Percentiles rank a stretch among this genome's conserved stretches.
Conservation (phyloP, 2,797 vertebrate species). For the Lagorchestes hirsutus region DNA sequence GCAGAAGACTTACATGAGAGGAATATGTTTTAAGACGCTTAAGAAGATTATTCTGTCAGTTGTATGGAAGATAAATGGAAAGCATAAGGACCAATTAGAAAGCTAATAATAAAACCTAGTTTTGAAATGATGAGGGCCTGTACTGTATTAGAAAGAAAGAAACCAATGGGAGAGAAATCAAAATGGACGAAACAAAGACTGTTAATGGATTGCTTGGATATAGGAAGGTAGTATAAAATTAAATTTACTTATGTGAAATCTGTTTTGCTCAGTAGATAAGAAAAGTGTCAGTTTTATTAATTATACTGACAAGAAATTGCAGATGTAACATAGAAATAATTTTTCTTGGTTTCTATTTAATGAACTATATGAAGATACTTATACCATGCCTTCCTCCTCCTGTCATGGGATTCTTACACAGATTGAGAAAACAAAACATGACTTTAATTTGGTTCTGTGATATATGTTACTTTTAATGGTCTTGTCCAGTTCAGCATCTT, state of each 20-base stretch:
- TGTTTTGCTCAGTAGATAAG: not conserved
- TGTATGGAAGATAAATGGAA: not conserved
- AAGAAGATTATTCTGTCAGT: not conserved
- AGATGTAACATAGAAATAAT: not conserved
- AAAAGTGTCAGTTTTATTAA: not conserved
- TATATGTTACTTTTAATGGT: conserved; percentile 62
- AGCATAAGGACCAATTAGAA: not conserved
- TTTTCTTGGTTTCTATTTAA: not conserved
- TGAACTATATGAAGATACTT: not conserved
- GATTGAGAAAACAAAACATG: not conserved
- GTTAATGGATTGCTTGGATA: not conserved
- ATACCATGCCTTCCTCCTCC: not conserved
- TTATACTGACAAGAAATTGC: not conserved
- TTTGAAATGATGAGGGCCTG: not conserved
- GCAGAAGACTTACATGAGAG: not conserved
- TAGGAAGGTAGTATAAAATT: not conserved
- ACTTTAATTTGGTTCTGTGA: conserved; percentile 7
- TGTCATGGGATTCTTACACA: not conserved
- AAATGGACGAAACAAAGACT: not conserved
- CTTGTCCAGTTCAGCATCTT: conserved; percentile 60
- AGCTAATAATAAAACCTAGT: not conserved
- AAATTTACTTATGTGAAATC: not conserved
- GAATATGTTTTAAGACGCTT: not conserved
- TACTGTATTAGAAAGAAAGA: not conserved
- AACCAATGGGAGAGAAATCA: not conserved